A percentile compares a stretch with the other conserved stretches of the same genome.
Conservation (phyloP, 2,888 invertebrate genomes). For the Dryobotodes eremita region DNA sequence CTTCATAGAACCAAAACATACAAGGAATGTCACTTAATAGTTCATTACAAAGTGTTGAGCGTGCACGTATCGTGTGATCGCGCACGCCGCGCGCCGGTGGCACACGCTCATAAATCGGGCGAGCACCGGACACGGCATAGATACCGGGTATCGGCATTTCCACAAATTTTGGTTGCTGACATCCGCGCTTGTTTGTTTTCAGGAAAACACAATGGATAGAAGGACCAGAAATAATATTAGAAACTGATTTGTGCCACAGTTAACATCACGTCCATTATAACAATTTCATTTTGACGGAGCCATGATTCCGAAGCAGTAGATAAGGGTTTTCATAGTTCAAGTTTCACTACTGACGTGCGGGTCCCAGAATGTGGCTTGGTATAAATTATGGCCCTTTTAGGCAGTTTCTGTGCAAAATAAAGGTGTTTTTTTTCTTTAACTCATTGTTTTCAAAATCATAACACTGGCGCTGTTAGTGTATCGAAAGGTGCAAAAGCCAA, state of each 20-base stretch:
- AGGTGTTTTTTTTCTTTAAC: neutral
- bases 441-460: neutral
- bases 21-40: slow-evolving; percentile 32
- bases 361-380: too few relatives aligned
- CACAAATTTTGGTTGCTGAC: slow-evolving; percentile 59
- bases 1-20: slow-evolving; percentile 1
- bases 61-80: slow-evolving; percentile 53
- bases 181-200: slow-evolving; percentile 41
- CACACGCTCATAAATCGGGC: slow-evolving; percentile 62
- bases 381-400: neutral
- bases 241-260: neutral
- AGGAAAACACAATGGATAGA: slow-evolving; percentile 2
- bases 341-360: neutral
- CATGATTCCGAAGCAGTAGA: neutral
- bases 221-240: neutral
- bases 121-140: slow-evolving; percentile 49
- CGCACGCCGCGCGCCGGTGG: slow-evolving; percentile 14
- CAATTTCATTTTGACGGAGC: neutral
- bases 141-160: slow-evolving; percentile 54
- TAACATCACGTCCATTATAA: neutral
- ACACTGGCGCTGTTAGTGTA: neutral
- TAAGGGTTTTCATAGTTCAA: neutral
- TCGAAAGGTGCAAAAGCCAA: neutral
- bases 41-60: slow-evolving; percentile 62
- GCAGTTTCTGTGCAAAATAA: neutral